Evolutionary conservation across 2,113 vertebrate species (phyloP).

Genomic region (Edolisoma coerulescens): DNA sequence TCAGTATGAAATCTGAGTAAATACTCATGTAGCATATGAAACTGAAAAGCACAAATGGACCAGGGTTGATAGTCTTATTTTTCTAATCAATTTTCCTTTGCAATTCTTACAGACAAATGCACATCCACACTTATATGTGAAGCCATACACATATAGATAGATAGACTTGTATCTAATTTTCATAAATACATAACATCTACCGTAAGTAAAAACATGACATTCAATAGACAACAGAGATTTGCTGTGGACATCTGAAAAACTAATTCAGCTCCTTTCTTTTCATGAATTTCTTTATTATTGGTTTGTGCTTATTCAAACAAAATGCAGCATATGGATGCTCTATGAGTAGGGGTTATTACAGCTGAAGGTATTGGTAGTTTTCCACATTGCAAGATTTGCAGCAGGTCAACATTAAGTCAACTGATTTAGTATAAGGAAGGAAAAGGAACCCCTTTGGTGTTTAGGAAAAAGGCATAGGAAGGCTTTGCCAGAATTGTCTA

Average conservation of each 20-base stretch:
- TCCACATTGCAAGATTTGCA: background rate
- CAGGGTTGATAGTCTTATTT: background rate
- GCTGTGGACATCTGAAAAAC: background rate
- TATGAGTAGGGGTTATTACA: background rate
- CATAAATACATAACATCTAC: background rate
- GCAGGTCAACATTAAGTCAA: background rate
- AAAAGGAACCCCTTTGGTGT: background rate
- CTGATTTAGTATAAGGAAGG: background rate
- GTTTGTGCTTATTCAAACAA: background rate
- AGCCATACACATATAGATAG: background rate
- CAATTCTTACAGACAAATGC: background rate
- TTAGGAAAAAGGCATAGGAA: background rate
- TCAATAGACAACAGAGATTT: background rate
- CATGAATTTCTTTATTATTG: background rate
- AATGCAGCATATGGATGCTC: background rate
- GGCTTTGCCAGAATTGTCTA: background rate
- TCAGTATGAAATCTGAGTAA: background rate
- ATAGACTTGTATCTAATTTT: background rate
- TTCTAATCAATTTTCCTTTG: constrained; percentile 20
- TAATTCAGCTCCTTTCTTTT: background rate
- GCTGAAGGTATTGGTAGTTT: background rate
- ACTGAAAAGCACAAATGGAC: background rate
- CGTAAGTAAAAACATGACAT: background rate
- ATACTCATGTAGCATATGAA: background rate
- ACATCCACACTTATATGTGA: background rate